Evolutionary conservation across 2,888 invertebrate species (phyloP).

Genomic region (Drosophila cracens): DNA sequence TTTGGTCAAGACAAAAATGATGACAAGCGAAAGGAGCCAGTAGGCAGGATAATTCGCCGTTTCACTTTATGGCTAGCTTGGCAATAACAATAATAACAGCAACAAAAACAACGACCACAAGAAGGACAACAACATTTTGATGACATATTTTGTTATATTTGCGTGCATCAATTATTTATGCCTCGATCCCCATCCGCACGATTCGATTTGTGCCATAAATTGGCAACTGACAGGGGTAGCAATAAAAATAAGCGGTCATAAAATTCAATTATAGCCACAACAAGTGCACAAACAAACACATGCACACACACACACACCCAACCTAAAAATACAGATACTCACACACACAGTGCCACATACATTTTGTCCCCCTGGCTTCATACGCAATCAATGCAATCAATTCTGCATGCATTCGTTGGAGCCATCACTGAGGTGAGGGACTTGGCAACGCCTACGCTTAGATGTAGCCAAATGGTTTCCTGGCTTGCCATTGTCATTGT

Average conservation of each 20-base stretch:
- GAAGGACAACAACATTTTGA: constrained; percentile 45
- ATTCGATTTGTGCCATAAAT: constrained; percentile 74
- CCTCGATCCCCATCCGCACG: constrained; percentile 23
- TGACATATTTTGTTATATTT: constrained; percentile 74
- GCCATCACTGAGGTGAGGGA: not conserved
- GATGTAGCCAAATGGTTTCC: constrained; percentile 46
- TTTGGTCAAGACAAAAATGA: constrained; percentile 20
- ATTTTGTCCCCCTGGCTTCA: constrained; percentile 14
- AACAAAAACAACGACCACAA: constrained; percentile 6
- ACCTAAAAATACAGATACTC: constrained; percentile 21
- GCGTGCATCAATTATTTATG: constrained; percentile 75
- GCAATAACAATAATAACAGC: constrained; percentile 23
- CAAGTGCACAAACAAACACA: constrained; percentile 62
- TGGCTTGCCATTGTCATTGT: constrained; percentile 37
- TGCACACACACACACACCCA: constrained; percentile 18
- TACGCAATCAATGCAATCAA: constrained; percentile 74
- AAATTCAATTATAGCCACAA: constrained; percentile 78
- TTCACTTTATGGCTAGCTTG: constrained; percentile 28
- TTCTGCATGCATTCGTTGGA: constrained; percentile 59
- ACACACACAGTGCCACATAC: constrained; percentile 2
- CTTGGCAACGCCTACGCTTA: constrained; percentile 11
- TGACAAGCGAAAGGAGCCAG: not conserved
- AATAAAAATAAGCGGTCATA: constrained; percentile 79
- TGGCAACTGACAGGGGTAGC: constrained; percentile 64
- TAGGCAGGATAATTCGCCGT: constrained; percentile 8